Base-by-base conservation (phyloP, 1,140 invertebrate species). In the Elymnias hypermnestra region DNA sequence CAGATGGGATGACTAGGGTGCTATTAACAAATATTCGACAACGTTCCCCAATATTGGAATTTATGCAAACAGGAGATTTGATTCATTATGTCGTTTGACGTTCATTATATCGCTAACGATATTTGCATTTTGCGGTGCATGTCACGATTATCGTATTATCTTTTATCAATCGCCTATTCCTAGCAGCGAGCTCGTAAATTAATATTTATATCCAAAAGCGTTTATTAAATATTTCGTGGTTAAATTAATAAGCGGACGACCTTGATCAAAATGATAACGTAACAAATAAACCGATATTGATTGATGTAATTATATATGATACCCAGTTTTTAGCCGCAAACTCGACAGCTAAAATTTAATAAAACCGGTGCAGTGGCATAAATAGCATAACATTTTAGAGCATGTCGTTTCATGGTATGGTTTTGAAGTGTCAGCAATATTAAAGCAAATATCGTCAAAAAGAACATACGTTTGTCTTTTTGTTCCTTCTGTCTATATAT, bases 61-160 rank as follows among this genome's bases (percentile, higher is more conserved):
- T 36, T 6, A 37, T 26, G 15, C 23, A 28, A 40, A 26, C 14
- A 45, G 10, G 21, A 25, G 22, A 26, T 26, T 26, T 17, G 17
- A 12, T 23, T 10, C 19, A 43, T 12, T 19, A 25, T 17, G 26
- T 14, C 25, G 15, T 37, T 45, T 9, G 26, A 26, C 15, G 33
- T 13, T 46, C 23, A 21, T 46, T 37, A 37, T 29, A n/a, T 15
- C 12, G 13, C 4, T 46, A 38, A 29, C 3, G 3, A 38, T 14
- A 38, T 46, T 39, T 39, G 12, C 18, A 39, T 31, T 31, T n/a
- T n/a, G 3, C 39, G 17, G 15, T 5, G n/a, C 13, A 17, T 26
- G 14, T n/a, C 38, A 39, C 37, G 8, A 12, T 39, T 15, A 40
- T 26, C 25, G n/a, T 26, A 14, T 19, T 28, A 19, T 10, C 33